Conservation (phyloP, 2,888 invertebrate genomes). For the Mechanitis mazaeus region DNA sequence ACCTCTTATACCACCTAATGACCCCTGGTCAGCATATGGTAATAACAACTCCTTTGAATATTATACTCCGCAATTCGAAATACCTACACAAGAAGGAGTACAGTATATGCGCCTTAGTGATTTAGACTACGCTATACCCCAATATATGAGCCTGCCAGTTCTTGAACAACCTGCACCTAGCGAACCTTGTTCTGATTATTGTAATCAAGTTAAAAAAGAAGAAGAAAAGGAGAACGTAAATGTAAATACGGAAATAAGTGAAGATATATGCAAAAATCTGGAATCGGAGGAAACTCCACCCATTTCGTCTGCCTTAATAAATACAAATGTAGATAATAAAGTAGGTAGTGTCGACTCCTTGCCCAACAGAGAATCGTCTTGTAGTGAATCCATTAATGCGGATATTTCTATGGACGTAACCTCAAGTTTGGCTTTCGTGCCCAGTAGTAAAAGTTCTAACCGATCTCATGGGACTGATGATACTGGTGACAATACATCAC, state of each 20-base stretch:
- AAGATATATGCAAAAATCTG: slow-evolving; percentile 14
- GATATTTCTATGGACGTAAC: slow-evolving; percentile 68
- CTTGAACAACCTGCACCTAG: slow-evolving; percentile 38
- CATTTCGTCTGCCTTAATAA: slow-evolving; percentile 34
- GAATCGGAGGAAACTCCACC: slow-evolving; percentile 18
- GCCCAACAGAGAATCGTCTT: slow-evolving; percentile 51
- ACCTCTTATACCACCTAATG: slow-evolving; percentile 61
- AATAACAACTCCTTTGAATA: slow-evolving; percentile 58
- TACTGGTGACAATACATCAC: slow-evolving; percentile 67
- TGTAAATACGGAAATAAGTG: slow-evolving; percentile 9
- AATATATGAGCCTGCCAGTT: slow-evolving; percentile 63
- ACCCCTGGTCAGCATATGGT: slow-evolving; percentile 66
- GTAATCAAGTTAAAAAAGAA: slow-evolving; percentile 39
- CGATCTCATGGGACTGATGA: slow-evolving; percentile 52
- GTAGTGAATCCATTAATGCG: slow-evolving; percentile 63
- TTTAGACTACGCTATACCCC: slow-evolving; percentile 66
- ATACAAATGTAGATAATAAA: slow-evolving; percentile 47
- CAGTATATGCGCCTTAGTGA: slow-evolving; percentile 66
- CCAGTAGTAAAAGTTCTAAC: slow-evolving; percentile 67
- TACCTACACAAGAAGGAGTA: slow-evolving; percentile 49
- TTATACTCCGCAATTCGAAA: slow-evolving; percentile 57
- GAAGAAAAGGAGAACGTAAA: slow-evolving; percentile 28
- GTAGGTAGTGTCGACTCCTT: slow-evolving; percentile 38
- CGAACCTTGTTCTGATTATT: slow-evolving; percentile 34
- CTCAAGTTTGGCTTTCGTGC: slow-evolving; percentile 69